These are phyloP conservation scores for Pseudochromis fuscus DNA, from an alignment of 2,797 vertebrate species.

Conservation along the genomic window DNA sequence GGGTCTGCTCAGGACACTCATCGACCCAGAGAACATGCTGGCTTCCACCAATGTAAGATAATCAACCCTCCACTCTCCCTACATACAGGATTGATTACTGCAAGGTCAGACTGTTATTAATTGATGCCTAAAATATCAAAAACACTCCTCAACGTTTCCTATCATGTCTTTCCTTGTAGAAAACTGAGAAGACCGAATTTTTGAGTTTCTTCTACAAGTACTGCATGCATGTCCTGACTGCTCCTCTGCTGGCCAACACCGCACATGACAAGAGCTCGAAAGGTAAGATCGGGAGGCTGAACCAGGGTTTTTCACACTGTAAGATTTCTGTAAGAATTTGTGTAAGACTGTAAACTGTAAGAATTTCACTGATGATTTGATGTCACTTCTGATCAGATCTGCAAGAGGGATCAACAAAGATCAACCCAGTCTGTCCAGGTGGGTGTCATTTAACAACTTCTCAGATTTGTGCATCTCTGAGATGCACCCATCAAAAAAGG, in stretches of 20 bases:
- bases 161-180: constrained; percentile 82
- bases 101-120: not conserved
- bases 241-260: constrained; percentile 97
- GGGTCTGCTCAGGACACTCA: constrained; percentile 97
- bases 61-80: not conserved
- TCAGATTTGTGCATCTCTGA: not conserved
- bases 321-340: too few relatives aligned
- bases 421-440: constrained; percentile 96
- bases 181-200: constrained; percentile 99
- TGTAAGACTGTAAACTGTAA: too few relatives aligned
- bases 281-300: constrained; percentile 81
- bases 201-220: constrained; percentile 99
- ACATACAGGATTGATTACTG: not conserved
- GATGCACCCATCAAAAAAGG: not conserved
- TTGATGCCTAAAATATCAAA: not conserved
- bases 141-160: not conserved
- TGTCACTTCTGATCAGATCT: constrained; percentile 84
- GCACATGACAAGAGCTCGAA: constrained; percentile 92
- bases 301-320: not conserved
- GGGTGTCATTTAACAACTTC: constrained; percentile 20
- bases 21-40: constrained; percentile 99
- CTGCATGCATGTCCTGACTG: constrained; percentile 99
- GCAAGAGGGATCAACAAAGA: constrained; percentile 89
- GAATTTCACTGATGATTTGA: not conserved
- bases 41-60: constrained; percentile 97